These are phyloP conservation scores for Ranitomeya variabilis DNA, from an alignment of 2,113 vertebrate genomes.

Conservation along the genomic window DNA sequence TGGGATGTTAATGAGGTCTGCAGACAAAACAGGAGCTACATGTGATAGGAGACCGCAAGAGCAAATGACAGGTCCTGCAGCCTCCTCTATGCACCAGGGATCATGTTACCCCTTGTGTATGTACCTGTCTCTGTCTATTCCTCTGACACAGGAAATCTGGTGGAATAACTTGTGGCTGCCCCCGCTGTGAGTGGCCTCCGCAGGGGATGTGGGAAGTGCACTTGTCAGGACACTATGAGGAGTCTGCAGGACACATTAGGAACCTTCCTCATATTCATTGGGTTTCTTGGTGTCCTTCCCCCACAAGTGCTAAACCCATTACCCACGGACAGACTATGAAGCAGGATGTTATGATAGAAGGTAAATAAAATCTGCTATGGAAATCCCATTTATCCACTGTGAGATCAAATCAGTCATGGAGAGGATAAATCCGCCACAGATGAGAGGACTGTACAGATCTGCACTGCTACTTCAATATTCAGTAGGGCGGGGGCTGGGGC, in stretches of 20 bases:
- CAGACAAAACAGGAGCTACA: neutral
- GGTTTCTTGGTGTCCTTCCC: neutral
- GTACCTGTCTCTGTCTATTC: conserved; percentile 13
- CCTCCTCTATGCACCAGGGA: neutral
- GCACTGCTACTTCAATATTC: neutral
- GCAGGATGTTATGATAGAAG: neutral
- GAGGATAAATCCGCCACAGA: neutral
- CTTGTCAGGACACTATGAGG: neutral
- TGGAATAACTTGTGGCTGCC: neutral
- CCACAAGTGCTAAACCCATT: conserved; percentile 30
- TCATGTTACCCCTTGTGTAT: neutral
- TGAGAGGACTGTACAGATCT: neutral
- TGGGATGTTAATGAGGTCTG: neutral
- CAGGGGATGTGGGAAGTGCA: neutral
- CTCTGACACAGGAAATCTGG: conserved; percentile 23
- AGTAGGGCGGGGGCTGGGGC: too few species aligned
- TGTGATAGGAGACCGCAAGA: neutral
- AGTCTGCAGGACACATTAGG: conserved; percentile 32
- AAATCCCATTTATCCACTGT: neutral
- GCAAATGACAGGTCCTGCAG: neutral
- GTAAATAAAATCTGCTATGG: conserved; percentile 1
- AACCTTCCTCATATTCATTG: neutral
- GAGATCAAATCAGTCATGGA: neutral
- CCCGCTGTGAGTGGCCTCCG: neutral
- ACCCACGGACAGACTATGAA: neutral